A percentile compares a stretch with the other conserved stretches of the same genome.
These are phyloP conservation scores for Drosophila tanythrix DNA, from an alignment of 2,888 invertebrate species.

Conservation along the genomic window DNA sequence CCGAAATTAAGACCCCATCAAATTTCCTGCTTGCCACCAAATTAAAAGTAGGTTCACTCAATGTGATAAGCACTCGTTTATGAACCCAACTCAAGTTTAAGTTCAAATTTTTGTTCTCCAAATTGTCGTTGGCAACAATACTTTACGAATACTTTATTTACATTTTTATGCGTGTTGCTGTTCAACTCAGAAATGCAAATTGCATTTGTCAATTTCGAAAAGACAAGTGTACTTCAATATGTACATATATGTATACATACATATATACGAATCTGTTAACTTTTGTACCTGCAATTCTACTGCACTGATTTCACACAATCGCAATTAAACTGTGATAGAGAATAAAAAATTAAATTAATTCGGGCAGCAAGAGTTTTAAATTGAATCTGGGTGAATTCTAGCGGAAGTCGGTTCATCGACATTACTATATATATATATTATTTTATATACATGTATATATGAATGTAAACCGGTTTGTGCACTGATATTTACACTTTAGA, in stretches of 20 bases:
- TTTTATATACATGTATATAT: neutral
- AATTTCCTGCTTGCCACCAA: slow-evolving; percentile 52
- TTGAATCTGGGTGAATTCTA: slow-evolving; percentile 14
- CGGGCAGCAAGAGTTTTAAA: slow-evolving; percentile 8
- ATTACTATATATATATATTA: slow-evolving; percentile 5
- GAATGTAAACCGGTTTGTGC: slow-evolving; percentile 24
- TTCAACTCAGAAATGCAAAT: slow-evolving; percentile 60
- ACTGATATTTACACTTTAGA: slow-evolving; percentile 3
- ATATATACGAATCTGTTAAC: slow-evolving; percentile 1
- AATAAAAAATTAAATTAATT: slow-evolving; percentile 11
- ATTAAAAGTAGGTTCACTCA: slow-evolving; percentile 43
- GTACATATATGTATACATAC: neutral
- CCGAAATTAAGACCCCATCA: slow-evolving; percentile 18
- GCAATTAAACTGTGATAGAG: slow-evolving; percentile 8
- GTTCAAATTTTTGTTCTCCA: neutral
- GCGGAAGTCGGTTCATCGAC: slow-evolving; percentile 58
- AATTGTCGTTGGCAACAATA: neutral
- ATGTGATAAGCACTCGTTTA: neutral
- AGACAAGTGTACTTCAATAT: neutral
- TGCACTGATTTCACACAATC: slow-evolving; percentile 9
- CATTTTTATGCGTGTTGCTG: slow-evolving; percentile 27
- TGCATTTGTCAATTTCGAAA: slow-evolving; percentile 26
- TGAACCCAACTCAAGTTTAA: neutral
- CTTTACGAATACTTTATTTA: neutral
- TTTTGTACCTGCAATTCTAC: slow-evolving; percentile 5